Conservation (phyloP, 2,113 vertebrate species). For the Danionella cerebrum region DNA sequence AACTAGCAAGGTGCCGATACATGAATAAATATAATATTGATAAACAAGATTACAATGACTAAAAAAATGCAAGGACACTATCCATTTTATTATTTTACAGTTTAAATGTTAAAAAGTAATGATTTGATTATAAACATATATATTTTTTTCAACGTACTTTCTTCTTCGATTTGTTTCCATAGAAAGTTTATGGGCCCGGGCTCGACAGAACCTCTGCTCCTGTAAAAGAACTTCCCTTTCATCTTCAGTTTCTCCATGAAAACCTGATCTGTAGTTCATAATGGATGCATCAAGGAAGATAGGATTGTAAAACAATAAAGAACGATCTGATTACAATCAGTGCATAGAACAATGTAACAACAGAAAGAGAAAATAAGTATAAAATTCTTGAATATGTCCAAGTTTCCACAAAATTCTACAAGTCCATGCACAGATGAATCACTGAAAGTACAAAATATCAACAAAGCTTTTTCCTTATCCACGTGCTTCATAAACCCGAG, state of each 20-base stretch:
- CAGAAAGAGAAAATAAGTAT: background rate
- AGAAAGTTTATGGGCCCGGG: constrained; percentile 66
- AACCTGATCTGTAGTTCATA: constrained; percentile 55
- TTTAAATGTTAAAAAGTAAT: background rate
- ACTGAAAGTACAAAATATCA: too few species aligned
- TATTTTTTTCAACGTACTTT: constrained; percentile 58
- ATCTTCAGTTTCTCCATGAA: constrained; percentile 61
- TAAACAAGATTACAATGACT: too few species aligned
- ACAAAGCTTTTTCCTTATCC: too few species aligned
- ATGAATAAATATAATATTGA: too few species aligned
- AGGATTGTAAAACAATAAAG: background rate
- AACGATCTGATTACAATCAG: background rate
- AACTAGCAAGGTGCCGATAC: too few species aligned
- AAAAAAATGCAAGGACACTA: too few species aligned
- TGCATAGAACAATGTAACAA: background rate
- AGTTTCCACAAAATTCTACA: too few species aligned
- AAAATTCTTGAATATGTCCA: too few species aligned
- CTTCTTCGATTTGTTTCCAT: constrained; percentile 80
- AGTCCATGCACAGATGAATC: too few species aligned
- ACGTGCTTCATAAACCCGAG: too few species aligned
- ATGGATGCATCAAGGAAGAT: constrained; percentile 57
- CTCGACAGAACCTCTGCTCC: constrained; percentile 72
- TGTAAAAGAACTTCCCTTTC: constrained; percentile 69
- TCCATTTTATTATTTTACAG: too few species aligned
- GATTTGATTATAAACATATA: constrained; percentile 14